Conservation (phyloP, 2,888 invertebrate species). For the Diplazon laetatorius region DNA sequence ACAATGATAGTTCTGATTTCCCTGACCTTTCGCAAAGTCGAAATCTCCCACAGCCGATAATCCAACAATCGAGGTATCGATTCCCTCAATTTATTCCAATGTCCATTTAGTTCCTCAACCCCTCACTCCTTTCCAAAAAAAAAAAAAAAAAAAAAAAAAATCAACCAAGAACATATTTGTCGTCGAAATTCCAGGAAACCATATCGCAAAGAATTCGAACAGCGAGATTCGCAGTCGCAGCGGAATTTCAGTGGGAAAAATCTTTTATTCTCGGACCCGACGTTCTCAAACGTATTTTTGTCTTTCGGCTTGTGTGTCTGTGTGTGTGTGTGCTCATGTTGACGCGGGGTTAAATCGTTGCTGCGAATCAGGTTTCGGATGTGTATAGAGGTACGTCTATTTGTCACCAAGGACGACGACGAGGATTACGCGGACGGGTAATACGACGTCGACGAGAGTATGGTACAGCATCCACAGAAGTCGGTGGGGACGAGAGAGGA, state of each 20-base stretch:
- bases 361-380: constrained; percentile 69
- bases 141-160: too few species aligned
- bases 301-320: constrained; percentile 28
- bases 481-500: constrained; percentile 59
- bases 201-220: constrained; percentile 48
- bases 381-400: constrained; percentile 75
- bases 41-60: constrained; percentile 24
- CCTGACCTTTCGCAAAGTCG: constrained; percentile 50
- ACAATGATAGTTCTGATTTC: constrained; percentile 11
- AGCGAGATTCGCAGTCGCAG: constrained; percentile 73
- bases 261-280: constrained; percentile 72
- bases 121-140: constrained; percentile 3
- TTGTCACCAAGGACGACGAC: constrained; percentile 72
- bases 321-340: constrained; percentile 24
- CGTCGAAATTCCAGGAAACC: constrained; percentile 36
- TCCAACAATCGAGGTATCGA: constrained; percentile 25
- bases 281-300: constrained; percentile 45
- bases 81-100: constrained; percentile 47
- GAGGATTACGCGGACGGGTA: constrained; percentile 27
- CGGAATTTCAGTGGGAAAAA: constrained; percentile 72
- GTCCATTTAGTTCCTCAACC: constrained; percentile 26
- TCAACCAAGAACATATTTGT: constrained; percentile 46
- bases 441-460: constrained; percentile 39
- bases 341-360: constrained; percentile 61
- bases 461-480: constrained; percentile 29